Conservation (phyloP, 2,797 vertebrate species). For the Acanthurus lineatus region DNA sequence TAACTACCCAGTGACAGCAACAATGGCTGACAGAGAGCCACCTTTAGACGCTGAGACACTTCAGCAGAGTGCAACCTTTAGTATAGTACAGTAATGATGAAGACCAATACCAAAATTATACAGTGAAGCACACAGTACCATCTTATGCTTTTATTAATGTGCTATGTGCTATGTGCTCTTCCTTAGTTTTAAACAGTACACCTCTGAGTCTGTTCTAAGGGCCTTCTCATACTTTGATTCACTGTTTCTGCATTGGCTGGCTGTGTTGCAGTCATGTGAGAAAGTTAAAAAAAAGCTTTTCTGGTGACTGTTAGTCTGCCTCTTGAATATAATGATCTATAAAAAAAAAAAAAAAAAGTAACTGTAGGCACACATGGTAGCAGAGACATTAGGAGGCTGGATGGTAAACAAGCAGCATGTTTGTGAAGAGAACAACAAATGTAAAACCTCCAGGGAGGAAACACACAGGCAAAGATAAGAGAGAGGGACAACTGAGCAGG, state of each 20-base stretch:
- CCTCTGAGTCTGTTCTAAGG: neutral
- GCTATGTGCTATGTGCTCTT: neutral
- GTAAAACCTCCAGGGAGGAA: constrained; percentile 60
- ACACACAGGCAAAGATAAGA: constrained; percentile 52
- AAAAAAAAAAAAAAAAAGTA: too few species aligned
- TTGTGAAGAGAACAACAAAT: constrained; percentile 36
- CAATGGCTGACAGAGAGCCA: neutral
- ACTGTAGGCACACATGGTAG: neutral
- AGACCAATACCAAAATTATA: neutral
- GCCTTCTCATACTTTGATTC: constrained; percentile 1
- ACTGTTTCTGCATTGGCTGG: neutral
- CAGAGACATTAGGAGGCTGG: neutral
- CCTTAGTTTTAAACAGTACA: neutral
- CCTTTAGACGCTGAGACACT: neutral
- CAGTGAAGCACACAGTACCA: neutral
- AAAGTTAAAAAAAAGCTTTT: neutral
- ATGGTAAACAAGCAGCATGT: constrained; percentile 19
- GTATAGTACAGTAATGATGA: neutral
- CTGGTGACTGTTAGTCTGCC: neutral
- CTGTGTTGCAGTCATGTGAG: neutral
- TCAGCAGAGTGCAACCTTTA: neutral
- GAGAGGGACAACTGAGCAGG: constrained; percentile 37
- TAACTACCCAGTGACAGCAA: neutral
- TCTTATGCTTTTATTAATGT: neutral
- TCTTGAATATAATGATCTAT: neutral